Base-by-base conservation (phyloP, 1,140 invertebrate species). In the Solenopsis fugax region DNA sequence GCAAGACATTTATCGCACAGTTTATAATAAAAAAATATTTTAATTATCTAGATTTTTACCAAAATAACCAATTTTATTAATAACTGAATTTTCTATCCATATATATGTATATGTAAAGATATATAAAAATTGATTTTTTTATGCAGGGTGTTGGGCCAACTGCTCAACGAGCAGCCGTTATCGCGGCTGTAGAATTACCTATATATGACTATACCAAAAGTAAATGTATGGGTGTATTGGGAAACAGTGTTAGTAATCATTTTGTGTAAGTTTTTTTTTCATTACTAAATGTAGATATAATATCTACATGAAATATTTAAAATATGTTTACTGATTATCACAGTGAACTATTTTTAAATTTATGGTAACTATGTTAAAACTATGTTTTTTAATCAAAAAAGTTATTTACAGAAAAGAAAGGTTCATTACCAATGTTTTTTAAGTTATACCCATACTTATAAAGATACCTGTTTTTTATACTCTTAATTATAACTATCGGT, bases 121-220 rank as follows among this genome's bases (percentile, higher is more conserved):
- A 48, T 52, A 67, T 52, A 72, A 72, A 87, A 0, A 52, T 34
- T 73, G 34, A 65, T 89, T 62, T 88, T 85, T 82, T 90, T 87
- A 77, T 92, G 90, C 94, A 98, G 96, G 98, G 98, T 82, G 98
- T 99, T 65, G 97, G 97, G 58, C 98, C 98, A 48, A 99, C 98
- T 80, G 97, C 98, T 29, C 98, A 99, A 95, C 96, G 98, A 93
- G 98, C 98, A 69, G 98, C 98, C 16, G 96, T 99, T 60, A 98
- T 99, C 92, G 98, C 98, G 45, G 98, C 98, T 52, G 98, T 99
- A 21, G 98, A 99, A 95, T 96, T 99, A 88, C 98, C 98, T 81
- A 98, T 98, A 58, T 99, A 99, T 96, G 98, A 99, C 95, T 97
- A 97, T 91, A 97, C 97, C 94, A 99, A 99, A 96, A 96, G 97